Base-by-base conservation (phyloP, 2,113 vertebrate species). In the Apaloderma vittatum region DNA sequence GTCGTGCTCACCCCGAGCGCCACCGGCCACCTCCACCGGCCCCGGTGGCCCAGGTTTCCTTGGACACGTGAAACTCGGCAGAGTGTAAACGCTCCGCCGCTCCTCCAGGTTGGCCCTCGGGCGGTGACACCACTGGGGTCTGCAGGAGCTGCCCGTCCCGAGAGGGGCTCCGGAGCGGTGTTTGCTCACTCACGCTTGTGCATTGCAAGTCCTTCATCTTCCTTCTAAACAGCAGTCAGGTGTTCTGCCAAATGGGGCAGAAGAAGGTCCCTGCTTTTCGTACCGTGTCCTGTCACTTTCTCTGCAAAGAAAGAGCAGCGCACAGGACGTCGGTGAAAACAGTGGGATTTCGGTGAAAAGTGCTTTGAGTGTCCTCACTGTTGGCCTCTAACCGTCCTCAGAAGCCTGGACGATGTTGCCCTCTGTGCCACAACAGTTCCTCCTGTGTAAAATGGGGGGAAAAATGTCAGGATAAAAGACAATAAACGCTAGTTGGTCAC, bases 121-220 rank as follows among this genome's bases (percentile, higher is more conserved):
- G 3, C 7, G 54, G 24, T 6, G 5, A 2, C 12, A 9, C 13
- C 4, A 2, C 2, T 2, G 1, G 26, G 26, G 19, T 2, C 6
- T 3, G 5, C 14, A 11, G 3, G 43, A 18, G 4, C 16, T 26
- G 12, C 29, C 37, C 3, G 30, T 2, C 8, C 34, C 26, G 15
- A 12, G 17, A 26, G 14, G 6, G 26, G 9, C n/a, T 32, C 26
- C 3, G 9, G 27, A 13, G 37, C 4, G 2, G 0, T 15, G 12
- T 29, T 34, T 32, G 12, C 9, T 6, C 32, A 3, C 5, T 37
- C 27, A 3, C 5, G 14, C 34, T 32, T 12, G 13, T 23, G 1
- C n/a, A 1, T 3, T 29, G n/a, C 48, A 55, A 7, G 13, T 40
- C 26, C 23, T 18, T 5, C 4, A 5, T 75, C 55, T 66, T 75